phyloP scores from a whole-genome alignment of 2,113 vertebrate species.

The Ahaetulla prasina region DNA sequence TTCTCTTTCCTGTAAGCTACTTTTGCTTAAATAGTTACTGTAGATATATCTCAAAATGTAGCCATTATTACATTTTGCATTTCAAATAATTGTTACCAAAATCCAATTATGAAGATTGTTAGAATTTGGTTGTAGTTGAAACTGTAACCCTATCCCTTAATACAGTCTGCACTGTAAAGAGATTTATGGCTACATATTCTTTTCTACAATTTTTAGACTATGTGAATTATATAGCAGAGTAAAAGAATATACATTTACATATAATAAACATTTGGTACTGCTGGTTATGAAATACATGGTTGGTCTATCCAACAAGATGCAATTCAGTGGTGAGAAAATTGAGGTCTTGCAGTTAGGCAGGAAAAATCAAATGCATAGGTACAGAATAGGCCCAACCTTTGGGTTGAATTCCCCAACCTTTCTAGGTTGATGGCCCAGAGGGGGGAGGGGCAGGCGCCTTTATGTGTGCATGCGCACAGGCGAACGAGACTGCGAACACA shows the following conservation, averaged over 20 bases:
- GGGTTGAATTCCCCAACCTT: no score
- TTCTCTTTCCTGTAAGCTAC: neutral
- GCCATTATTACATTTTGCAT: neutral
- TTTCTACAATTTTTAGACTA: neutral
- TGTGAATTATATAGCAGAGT: neutral
- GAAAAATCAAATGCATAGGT: neutral
- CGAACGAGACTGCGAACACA: no score
- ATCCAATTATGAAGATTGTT: neutral
- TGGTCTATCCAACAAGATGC: neutral
- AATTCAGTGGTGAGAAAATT: neutral
- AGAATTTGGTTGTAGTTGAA: neutral
- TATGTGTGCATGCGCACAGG: no score
- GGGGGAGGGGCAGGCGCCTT: no score
- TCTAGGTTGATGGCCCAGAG: no score
- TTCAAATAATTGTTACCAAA: neutral
- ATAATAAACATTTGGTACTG: neutral
- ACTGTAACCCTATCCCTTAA: neutral
- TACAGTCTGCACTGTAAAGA: neutral
- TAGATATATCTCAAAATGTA: neutral
- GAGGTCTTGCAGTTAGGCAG: neutral
- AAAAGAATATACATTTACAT: neutral
- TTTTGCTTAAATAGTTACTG: fast-evolving
- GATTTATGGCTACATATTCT: neutral
- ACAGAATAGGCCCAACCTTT: no score
- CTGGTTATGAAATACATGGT: neutral